Evolutionary conservation across 2,888 invertebrate genomes (phyloP), one percentile per base, ranked within the genome.

Genomic region (Hypolimnas misippus): DNA sequence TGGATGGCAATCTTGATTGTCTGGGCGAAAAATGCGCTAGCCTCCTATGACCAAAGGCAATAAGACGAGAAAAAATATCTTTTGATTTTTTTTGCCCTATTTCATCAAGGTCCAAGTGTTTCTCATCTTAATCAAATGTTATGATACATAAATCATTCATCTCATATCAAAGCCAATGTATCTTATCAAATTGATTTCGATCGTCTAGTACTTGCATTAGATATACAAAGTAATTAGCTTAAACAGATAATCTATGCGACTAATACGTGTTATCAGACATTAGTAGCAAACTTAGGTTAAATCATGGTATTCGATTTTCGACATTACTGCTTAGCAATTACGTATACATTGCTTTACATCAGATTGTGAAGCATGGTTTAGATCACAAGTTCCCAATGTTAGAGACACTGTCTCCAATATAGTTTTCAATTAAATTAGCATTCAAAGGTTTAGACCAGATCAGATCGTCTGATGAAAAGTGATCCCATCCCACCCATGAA

Each of bases 161-260:
- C 35, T 38, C 12, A n/a, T 38, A 2, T 38, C 35, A 38, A 38
- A 38, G 35, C 35, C 12, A 38, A 12, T 2, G n/a, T 38, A n/a
- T n/a, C 12, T n/a, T 38, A 38, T 38, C 35, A n/a, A 38, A 38
- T 38, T 38, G 35, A 38, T 38, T 38, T 38, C 12, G n/a, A 38
- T 38, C 35, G 12, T n/a, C n/a, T n/a, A 38, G 35, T n/a, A n/a
- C n/a, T 4, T 38, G 35, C 56, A 50, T 19, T 52, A 21, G 10
- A 14, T 10, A 42, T 44, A 12, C 21, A 33, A 12, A 59, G 21
- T 44, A 59, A 59, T 59, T 59, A 33, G 51, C n/a, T 44, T 44
- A 59, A 44, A 58, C 42, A 19, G 51, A 31, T 52, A 29, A 58
- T n/a, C 51, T 44, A 42, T 42, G 14, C 19, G n/a, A 46, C 21